Percentiles rank a stretch among this genome's conserved stretches.
Evolutionary conservation across 2,888 invertebrate genomes (phyloP).

Genomic region (Hipparchia semele): DNA sequence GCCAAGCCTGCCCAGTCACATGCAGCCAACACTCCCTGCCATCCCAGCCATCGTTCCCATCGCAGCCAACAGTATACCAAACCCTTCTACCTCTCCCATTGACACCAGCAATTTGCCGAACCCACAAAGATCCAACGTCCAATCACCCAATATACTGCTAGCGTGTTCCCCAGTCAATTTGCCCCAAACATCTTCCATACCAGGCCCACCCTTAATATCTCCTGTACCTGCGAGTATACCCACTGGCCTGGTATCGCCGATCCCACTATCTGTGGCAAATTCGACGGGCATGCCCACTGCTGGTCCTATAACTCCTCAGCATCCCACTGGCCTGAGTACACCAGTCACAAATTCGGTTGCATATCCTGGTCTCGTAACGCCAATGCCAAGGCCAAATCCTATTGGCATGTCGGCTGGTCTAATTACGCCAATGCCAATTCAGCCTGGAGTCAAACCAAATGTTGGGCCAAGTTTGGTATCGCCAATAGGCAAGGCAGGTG

Average conservation of each 20-base stretch:
- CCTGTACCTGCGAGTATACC: conserved; percentile 49
- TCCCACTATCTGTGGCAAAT: background rate
- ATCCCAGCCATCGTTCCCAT: conserved; percentile 65
- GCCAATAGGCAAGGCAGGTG: conserved; percentile 16
- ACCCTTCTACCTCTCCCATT: conserved; percentile 43
- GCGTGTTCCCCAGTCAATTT: conserved; percentile 55
- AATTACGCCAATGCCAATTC: conserved; percentile 6
- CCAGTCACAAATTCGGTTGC: background rate
- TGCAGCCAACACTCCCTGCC: conserved; percentile 58
- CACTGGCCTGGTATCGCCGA: background rate
- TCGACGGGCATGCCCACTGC: background rate
- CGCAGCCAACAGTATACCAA: conserved; percentile 53
- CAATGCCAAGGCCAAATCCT: background rate
- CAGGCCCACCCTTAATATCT: conserved; percentile 52
- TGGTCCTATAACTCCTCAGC: background rate
- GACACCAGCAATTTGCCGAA: conserved; percentile 29
- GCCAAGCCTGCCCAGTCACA: conserved; percentile 53
- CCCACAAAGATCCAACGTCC: conserved; percentile 44
- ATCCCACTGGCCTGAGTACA: background rate
- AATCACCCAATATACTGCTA: conserved; percentile 47
- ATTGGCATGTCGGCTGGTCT: background rate
- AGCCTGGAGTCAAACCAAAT: conserved; percentile 18
- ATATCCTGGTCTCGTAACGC: background rate
- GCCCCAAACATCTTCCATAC: conserved; percentile 52
- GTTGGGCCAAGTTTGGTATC: conserved; percentile 15